phyloP scores from a whole-genome alignment of 2,888 invertebrate species.

The Andricus quercusramuli region DNA sequence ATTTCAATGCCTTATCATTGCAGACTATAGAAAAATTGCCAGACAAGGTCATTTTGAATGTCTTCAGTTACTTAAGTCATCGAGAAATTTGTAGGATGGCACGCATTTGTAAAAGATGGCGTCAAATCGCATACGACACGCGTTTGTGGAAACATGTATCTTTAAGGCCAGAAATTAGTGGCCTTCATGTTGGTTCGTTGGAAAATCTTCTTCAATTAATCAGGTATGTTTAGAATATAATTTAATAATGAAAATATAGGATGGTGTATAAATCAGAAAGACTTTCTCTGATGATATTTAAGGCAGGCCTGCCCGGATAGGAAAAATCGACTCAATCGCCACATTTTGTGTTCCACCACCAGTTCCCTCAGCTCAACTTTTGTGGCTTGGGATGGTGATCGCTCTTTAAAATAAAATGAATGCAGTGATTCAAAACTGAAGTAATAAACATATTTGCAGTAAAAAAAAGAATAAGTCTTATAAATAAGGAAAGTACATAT shows the following conservation, averaged over 20 bases:
- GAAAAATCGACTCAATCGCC: too few species aligned
- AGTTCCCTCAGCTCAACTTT: too few species aligned
- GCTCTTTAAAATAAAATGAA: too few species aligned
- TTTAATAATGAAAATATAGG: not conserved
- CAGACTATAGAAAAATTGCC: constrained; percentile 98
- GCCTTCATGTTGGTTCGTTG: constrained; percentile 92
- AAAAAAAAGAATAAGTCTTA: too few species aligned
- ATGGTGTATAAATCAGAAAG: too few species aligned
- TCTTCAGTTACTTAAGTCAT: constrained; percentile 96
- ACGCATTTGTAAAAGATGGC: constrained; percentile 97
- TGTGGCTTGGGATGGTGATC: too few species aligned
- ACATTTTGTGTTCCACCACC: too few species aligned
- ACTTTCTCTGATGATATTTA: too few species aligned
- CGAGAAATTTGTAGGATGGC: constrained; percentile 97
- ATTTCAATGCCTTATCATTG: constrained; percentile 65
- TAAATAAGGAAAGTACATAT: too few species aligned
- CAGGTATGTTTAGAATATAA: constrained; percentile 77
- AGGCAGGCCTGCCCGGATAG: too few species aligned
- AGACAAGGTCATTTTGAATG: constrained; percentile 95
- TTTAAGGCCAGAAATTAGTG: constrained; percentile 96
- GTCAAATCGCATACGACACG: constrained; percentile 96
- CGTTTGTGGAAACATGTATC: constrained; percentile 97
- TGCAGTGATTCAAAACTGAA: too few species aligned
- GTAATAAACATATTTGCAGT: too few species aligned
- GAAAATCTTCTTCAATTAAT: constrained; percentile 94